Conservation (phyloP, 2,113 vertebrate genomes). For the Serilophus lunatus region DNA sequence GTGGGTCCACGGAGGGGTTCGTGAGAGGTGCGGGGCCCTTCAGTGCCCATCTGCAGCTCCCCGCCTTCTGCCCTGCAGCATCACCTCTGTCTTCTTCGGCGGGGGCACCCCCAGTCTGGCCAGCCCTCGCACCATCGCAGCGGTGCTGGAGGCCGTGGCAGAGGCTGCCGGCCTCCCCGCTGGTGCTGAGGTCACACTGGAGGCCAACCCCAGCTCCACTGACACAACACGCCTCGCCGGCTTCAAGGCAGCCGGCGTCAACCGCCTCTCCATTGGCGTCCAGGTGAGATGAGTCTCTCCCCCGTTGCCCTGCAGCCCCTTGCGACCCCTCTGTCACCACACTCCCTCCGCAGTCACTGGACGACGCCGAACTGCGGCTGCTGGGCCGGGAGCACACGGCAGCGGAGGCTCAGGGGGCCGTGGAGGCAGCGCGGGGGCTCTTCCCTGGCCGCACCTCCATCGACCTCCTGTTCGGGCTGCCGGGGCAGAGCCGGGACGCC, state of each 20-base stretch:
- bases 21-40: rapidly evolving
- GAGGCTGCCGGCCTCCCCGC: constrained; percentile 52
- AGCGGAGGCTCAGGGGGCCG: constrained; percentile 69
- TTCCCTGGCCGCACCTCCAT: constrained; percentile 85
- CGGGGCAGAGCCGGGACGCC: constrained; percentile 71
- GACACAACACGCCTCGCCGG: constrained; percentile 65
- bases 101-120: constrained; percentile 93
- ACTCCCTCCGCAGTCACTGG: constrained; percentile 76
- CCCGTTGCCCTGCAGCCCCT: rapidly evolving
- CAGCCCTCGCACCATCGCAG: constrained; percentile 76
- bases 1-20: constrained; percentile 31
- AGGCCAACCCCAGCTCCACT: constrained; percentile 86
- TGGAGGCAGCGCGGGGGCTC: constrained; percentile 76
- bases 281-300: constrained; percentile 76
- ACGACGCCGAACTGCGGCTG: constrained; percentile 74
- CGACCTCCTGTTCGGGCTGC: constrained; percentile 90
- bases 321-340: rapidly evolving
- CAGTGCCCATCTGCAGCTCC: rapidly evolving
- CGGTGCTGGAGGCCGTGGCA: constrained; percentile 78
- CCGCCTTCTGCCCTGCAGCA: constrained; percentile 55
- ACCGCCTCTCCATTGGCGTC: constrained; percentile 88
- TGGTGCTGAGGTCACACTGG: constrained; percentile 82
- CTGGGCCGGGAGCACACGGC: constrained; percentile 86
- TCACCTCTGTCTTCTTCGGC: constrained; percentile 90
- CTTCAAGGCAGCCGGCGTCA: constrained; percentile 80